Conservation (phyloP, 2,113 vertebrate genomes). For the Hassar affinis region DNA sequence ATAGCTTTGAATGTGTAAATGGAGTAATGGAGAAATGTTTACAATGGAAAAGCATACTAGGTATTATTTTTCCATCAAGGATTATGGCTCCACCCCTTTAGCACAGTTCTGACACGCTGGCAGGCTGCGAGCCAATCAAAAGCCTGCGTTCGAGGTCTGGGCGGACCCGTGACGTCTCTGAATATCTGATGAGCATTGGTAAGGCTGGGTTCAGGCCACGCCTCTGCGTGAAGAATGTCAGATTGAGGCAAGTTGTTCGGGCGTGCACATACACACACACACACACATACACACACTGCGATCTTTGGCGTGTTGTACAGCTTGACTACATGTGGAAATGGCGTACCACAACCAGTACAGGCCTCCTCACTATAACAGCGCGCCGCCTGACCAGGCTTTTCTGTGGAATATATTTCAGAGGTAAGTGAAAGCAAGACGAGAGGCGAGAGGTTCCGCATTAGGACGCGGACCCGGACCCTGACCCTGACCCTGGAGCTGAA, state of each 20-base stretch:
- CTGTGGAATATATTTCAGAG: constrained; percentile 81
- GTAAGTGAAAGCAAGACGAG: constrained; percentile 60
- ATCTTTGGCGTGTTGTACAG: constrained; percentile 29
- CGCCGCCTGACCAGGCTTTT: constrained; percentile 72
- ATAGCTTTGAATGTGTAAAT: not conserved
- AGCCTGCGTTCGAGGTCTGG: constrained; percentile 1
- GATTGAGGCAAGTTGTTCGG: constrained; percentile 44
- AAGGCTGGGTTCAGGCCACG: constrained; percentile 64
- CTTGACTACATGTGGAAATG: constrained; percentile 61
- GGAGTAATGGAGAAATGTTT: not conserved
- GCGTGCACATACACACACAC: too few species aligned
- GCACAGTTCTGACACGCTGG: constrained; percentile 48
- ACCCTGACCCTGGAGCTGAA: not conserved
- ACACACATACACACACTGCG: constrained; percentile 34
- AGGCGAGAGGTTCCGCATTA: constrained; percentile 42
- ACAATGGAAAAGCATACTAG: not conserved
- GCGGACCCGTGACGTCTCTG: constrained; percentile 56
- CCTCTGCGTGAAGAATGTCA: constrained; percentile 62
- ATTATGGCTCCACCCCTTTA: constrained; percentile 47
- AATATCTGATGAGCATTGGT: constrained; percentile 43
- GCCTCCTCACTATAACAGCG: constrained; percentile 58
- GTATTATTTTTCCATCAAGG: not conserved
- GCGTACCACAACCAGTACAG: constrained; percentile 77
- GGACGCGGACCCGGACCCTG: not conserved
- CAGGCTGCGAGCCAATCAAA: constrained; percentile 43